Evolutionary conservation across 2,113 vertebrate species (phyloP).

Genomic region (Steatornis caripensis): DNA sequence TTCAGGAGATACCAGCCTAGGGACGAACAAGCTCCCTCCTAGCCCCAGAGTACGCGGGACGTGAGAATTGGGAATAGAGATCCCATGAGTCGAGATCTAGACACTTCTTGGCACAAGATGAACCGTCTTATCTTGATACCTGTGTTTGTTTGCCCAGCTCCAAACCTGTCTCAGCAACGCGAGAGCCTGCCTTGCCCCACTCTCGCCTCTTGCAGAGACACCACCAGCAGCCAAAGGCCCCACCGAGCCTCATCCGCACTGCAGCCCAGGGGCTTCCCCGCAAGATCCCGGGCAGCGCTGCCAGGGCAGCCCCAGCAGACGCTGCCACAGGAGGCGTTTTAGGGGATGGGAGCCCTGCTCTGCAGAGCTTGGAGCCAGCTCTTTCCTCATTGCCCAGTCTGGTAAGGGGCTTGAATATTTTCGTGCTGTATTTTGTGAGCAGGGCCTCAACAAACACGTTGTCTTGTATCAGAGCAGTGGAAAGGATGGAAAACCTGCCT

Average conservation of each 20-base stretch:
- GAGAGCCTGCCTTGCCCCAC: not conserved
- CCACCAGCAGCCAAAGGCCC: not conserved
- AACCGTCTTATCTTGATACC: conserved; percentile 24
- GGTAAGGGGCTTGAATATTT: not conserved
- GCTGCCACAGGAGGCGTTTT: not conserved
- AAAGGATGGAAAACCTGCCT: not conserved
- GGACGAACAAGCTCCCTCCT: not conserved
- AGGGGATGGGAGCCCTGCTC: not conserved
- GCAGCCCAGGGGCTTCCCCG: not conserved
- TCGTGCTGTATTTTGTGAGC: not conserved
- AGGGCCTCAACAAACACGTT: not conserved
- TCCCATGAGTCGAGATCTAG: not conserved
- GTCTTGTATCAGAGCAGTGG: not conserved
- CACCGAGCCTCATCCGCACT: not conserved
- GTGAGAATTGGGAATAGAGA: not conserved
- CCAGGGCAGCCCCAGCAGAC: rapidly evolving
- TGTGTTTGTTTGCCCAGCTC: conserved; percentile 13
- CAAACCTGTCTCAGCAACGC: conserved; percentile 29
- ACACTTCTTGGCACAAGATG: not conserved
- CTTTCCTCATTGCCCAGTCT: not conserved
- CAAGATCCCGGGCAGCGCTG: not conserved
- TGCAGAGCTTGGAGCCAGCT: not conserved
- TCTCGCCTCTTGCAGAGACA: not conserved
- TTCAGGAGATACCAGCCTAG: not conserved
- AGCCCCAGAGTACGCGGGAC: rapidly evolving